Conservation (phyloP, 1,140 invertebrate species). For the Trichogramma pretiosum region DNA sequence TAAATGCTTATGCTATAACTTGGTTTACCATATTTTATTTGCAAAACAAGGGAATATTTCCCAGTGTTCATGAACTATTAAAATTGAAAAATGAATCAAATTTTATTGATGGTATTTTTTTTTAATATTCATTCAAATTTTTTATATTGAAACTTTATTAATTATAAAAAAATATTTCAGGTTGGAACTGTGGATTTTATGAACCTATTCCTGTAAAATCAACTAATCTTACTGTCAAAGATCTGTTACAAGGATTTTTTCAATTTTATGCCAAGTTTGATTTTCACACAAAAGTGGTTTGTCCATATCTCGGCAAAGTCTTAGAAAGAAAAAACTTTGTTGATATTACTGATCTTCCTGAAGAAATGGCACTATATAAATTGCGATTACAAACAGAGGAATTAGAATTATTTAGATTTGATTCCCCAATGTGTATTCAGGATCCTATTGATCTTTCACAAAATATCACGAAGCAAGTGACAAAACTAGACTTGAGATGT, state of each 20-base stretch:
- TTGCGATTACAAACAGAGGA: background rate
- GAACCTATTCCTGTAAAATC: background rate
- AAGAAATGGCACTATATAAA: constrained; percentile 14
- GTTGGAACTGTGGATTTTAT: constrained; percentile 13
- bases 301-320: constrained; percentile 39
- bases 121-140: background rate
- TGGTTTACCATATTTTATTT: constrained; percentile 35
- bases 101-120: constrained; percentile 14
- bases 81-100: constrained; percentile 3
- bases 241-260: constrained; percentile 45
- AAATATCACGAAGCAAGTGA: constrained; percentile 42
- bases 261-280: constrained; percentile 42
- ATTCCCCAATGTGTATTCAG: constrained; percentile 40
- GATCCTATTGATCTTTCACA: constrained; percentile 47
- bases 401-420: constrained; percentile 26
- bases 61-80: constrained; percentile 3
- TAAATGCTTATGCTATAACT: constrained; percentile 26
- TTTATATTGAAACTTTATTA: background rate
- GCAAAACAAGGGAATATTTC: constrained; percentile 25
- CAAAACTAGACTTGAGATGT: constrained; percentile 21
- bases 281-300: constrained; percentile 39
- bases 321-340: constrained; percentile 29
- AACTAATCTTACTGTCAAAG: constrained; percentile 22
- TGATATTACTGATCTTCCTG: background rate
- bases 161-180: background rate